phyloP scores from a whole-genome alignment of 2,888 invertebrate genomes.

The Polymixis lichenea region DNA sequence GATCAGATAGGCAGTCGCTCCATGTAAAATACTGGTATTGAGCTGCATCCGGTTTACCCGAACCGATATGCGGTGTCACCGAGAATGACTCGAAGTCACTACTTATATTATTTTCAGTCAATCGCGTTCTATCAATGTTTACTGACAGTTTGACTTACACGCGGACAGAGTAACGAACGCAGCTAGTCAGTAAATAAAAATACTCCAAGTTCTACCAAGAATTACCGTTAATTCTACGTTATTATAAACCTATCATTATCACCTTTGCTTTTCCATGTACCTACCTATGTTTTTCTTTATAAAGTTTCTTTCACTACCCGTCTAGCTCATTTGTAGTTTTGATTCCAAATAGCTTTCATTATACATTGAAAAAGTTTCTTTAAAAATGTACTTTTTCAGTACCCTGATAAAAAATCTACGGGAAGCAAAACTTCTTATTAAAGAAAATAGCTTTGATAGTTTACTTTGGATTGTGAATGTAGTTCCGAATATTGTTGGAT shows the following conservation, averaged over 20 bases:
- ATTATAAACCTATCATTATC: constrained; percentile 32
- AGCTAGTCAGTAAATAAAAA: neutral
- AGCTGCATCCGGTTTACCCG: too few relatives aligned
- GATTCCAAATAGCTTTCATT: neutral
- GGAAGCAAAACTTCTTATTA: constrained; percentile 63
- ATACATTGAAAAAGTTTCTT: neutral
- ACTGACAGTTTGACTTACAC: too few relatives aligned
- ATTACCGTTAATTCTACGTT: constrained; percentile 30
- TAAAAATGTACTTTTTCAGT: constrained; percentile 59
- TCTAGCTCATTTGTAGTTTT: neutral
- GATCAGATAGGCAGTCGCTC: too few relatives aligned
- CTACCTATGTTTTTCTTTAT: neutral
- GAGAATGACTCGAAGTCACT: too few relatives aligned
- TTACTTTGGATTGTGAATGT: constrained; percentile 77
- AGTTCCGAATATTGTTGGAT: constrained; percentile 75
- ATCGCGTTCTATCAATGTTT: too few relatives aligned
- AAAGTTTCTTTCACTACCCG: neutral
- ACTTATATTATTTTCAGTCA: too few relatives aligned
- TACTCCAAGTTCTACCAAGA: neutral
- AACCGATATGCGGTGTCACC: too few relatives aligned
- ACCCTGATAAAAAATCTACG: constrained; percentile 49
- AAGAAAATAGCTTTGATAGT: constrained; percentile 73
- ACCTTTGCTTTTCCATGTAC: neutral
- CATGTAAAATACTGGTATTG: too few relatives aligned
- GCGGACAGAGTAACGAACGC: neutral